These are phyloP conservation scores for Ophion ventricosus DNA, from an alignment of 2,888 invertebrate genomes.

Conservation along the genomic window DNA sequence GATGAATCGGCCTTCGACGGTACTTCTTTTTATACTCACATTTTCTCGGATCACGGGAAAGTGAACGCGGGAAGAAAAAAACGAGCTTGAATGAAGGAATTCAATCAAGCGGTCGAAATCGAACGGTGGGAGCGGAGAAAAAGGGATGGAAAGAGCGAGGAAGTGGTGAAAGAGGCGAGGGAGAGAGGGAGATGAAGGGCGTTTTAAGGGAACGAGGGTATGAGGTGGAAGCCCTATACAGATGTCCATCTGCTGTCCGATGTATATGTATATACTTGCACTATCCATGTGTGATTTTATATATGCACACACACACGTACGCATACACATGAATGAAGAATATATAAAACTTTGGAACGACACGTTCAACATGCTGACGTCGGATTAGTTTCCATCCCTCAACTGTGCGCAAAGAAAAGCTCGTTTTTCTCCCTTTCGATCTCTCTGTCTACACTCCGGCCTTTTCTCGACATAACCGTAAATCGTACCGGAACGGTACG, in stretches of 20 bases:
- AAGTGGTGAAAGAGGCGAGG: slow-evolving; percentile 56
- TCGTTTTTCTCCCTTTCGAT: slow-evolving; percentile 32
- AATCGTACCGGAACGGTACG: slow-evolving; percentile 45
- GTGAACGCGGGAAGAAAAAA: slow-evolving; percentile 53
- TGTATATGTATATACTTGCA: neutral
- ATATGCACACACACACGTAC: slow-evolving; percentile 26
- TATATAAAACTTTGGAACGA: slow-evolving; percentile 30
- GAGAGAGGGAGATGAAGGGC: slow-evolving; percentile 18
- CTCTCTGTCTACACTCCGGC: neutral
- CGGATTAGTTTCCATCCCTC: slow-evolving; percentile 65
- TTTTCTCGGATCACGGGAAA: slow-evolving; percentile 12
- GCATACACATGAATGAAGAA: neutral
- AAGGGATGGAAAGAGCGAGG: slow-evolving; percentile 53
- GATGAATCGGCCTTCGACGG: slow-evolving; percentile 16
- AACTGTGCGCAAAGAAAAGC: slow-evolving; percentile 57
- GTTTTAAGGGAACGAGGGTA: slow-evolving; percentile 8
- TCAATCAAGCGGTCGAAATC: slow-evolving; percentile 70
- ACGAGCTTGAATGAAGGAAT: slow-evolving; percentile 67
- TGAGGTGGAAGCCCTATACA: slow-evolving; percentile 28
- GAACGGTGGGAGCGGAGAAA: slow-evolving; percentile 53
- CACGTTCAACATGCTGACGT: slow-evolving; percentile 65
- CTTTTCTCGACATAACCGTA: slow-evolving; percentile 57
- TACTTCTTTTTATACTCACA: slow-evolving; percentile 36
- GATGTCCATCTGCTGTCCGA: neutral
- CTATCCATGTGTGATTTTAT: neutral